These are phyloP conservation scores for Drosophila micromelanica DNA, from an alignment of 1,140 invertebrate genomes.

Conservation along the genomic window DNA sequence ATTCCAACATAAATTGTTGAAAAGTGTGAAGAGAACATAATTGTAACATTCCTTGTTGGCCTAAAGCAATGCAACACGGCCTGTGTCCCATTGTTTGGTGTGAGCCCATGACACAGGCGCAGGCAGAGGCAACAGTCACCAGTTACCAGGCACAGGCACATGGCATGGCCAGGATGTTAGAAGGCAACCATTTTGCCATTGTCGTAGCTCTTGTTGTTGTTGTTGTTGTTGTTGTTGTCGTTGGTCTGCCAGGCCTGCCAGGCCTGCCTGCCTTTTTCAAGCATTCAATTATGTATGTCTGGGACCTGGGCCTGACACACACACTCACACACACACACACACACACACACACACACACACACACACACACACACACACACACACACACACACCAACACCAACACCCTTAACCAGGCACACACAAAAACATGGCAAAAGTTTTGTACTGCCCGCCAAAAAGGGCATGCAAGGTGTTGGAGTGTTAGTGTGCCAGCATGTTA, in stretches of 20 bases:
- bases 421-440: conserved; percentile 77
- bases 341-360: conserved; percentile 55
- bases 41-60: conserved; percentile 82
- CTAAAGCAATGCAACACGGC: conserved; percentile 76
- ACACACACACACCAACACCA: conserved; percentile 38
- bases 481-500: conserved; percentile 62
- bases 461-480: conserved; percentile 73
- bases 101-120: conserved; percentile 22
- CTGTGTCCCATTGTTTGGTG: conserved; percentile 25
- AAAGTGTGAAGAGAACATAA: conserved; percentile 83
- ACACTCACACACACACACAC: conserved; percentile 49
- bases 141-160: conserved; percentile 40
- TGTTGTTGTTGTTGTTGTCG: conserved; percentile 22
- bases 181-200: conserved; percentile 48
- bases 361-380: too few relatives aligned
- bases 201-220: conserved; percentile 39
- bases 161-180: conserved; percentile 69
- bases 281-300: conserved; percentile 83
- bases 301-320: conserved; percentile 76
- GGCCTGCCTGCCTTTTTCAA: conserved; percentile 76
- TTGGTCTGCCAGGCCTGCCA: conserved; percentile 36
- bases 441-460: conserved; percentile 80
- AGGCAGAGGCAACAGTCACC: conserved; percentile 27
- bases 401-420: conserved; percentile 23
- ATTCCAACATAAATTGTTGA: conserved; percentile 83